These are phyloP conservation scores for Abrostola tripartita DNA, from an alignment of 2,888 invertebrate genomes.

Conservation along the genomic window DNA sequence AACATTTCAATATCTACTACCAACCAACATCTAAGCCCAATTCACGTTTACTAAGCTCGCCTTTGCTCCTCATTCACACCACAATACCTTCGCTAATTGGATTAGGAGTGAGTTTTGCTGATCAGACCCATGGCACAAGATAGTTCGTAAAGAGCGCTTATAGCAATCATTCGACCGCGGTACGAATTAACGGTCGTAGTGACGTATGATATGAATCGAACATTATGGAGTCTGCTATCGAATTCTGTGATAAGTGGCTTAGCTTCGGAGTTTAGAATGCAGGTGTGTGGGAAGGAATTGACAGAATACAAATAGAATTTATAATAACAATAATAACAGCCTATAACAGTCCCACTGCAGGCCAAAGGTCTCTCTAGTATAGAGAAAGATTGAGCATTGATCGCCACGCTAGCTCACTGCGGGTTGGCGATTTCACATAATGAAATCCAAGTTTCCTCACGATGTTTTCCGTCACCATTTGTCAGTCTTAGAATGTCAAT, in stretches of 20 bases:
- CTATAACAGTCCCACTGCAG: too few species aligned
- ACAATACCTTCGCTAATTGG: constrained; percentile 69
- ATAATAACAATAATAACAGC: too few species aligned
- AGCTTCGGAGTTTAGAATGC: not conserved
- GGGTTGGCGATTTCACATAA: too few species aligned
- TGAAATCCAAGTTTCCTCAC: too few species aligned
- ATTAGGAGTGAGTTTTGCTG: constrained; percentile 73
- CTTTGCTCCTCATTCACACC: constrained; percentile 56
- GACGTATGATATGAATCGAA: constrained; percentile 26
- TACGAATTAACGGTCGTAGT: constrained; percentile 32
- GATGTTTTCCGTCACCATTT: too few species aligned
- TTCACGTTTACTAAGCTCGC: constrained; percentile 33
- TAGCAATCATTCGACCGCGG: constrained; percentile 49
- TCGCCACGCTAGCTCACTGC: too few species aligned
- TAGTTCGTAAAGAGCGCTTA: constrained; percentile 54
- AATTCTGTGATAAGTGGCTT: constrained; percentile 37
- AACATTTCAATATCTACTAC: constrained; percentile 22
- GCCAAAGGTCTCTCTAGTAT: too few species aligned
- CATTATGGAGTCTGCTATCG: constrained; percentile 24
- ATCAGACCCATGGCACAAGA: constrained; percentile 59
- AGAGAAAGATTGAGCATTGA: too few species aligned
- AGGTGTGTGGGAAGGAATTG: not conserved
- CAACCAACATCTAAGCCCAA: constrained; percentile 13
- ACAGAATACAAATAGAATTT: not conserved
- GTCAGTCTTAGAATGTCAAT: too few species aligned